Evolutionary conservation across 2,113 vertebrate species (phyloP), one percentile per base, ranked within the genome.

Genomic region (Leucopsar rothschildi): DNA sequence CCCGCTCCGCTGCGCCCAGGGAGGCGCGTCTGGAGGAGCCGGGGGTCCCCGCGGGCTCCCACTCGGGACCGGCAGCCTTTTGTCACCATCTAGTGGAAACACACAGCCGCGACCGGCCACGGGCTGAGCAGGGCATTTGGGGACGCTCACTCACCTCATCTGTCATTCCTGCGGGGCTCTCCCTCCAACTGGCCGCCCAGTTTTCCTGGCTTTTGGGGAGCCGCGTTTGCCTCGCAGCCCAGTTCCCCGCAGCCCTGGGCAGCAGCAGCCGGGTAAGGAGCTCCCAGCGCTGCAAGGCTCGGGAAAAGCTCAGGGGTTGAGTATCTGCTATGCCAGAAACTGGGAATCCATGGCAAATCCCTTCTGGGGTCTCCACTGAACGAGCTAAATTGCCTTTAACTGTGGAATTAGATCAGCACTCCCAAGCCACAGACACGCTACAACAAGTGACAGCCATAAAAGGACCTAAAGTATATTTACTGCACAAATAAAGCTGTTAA

Each of bases 11-110:
- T 20, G 73, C 15, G 16, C 37, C 27, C 70, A 7, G 13, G 2
- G 44, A 16, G 39, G 20, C 2, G 2, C 4, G 9, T 8, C 23
- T 4, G 0, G 3, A 33, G 45, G 9, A 59, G 65, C 49, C 27
- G 12, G 45, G 55, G 15, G 15, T 31, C 40, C 64, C 65, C 12
- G 3, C 14, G 13, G 59, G n/a, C 18, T 65, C 44, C 49, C 86
- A 28, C 52, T 5, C 3, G 29, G 42, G 53, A 82, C 73, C 15
- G 7, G 22, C 72, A 59, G 91, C 69, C 60, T 71, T 84, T 85
- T 93, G 95, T 90, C 89, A 84, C 96, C 96, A 95, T 82, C 96
- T 97, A 93, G 95, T 76, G 96, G 96, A 57, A 86, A 68, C 25
- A 23, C 3, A 6, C 15, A 28, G 82, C 61, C 3, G 35, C 12